Percentiles rank a stretch among this genome's conserved stretches.
Conservation (phyloP, 2,888 invertebrate species). For the Epistrophella euchroma region DNA sequence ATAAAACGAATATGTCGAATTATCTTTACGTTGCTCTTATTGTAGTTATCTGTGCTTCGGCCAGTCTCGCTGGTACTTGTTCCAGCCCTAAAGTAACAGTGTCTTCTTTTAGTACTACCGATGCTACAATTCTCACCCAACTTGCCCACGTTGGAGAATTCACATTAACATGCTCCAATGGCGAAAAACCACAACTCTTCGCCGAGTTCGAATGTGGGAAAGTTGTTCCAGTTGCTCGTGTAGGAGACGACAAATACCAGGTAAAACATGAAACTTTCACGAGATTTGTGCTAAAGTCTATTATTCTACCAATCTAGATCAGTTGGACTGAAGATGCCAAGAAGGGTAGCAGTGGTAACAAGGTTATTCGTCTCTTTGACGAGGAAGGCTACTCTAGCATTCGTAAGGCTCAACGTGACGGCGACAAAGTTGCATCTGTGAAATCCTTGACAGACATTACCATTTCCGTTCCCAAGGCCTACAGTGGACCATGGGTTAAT, state of each 20-base stretch:
- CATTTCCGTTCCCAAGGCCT: conserved; percentile 91
- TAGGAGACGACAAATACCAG: conserved; percentile 93
- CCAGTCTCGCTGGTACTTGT: conserved; percentile 83
- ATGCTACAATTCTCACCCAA: conserved; percentile 94
- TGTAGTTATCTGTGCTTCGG: conserved; percentile 75
- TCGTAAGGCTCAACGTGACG: conserved; percentile 91
- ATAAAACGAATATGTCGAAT: conserved; percentile 77
- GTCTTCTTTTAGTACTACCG: conserved; percentile 95
- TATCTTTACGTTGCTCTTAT: conserved; percentile 78
- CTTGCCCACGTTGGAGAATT: conserved; percentile 97
- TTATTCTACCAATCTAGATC: conserved; percentile 86
- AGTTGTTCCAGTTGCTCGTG: conserved; percentile 92
- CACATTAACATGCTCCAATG: conserved; percentile 90
- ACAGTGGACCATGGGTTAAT: conserved; percentile 96
- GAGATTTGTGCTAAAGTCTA: neutral
- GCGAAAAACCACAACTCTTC: conserved; percentile 90
- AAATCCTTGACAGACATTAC: conserved; percentile 88
- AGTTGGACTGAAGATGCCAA: conserved; percentile 97
- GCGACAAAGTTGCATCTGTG: conserved; percentile 87
- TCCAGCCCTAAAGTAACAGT: conserved; percentile 89
- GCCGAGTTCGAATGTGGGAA: conserved; percentile 93
- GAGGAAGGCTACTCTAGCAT: conserved; percentile 96
- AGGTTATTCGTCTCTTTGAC: conserved; percentile 92
- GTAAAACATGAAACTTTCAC: conserved; percentile 84
- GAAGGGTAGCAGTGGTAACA: conserved; percentile 91